A percentile compares a stretch with the other conserved stretches of the same genome.
phyloP scores from a whole-genome alignment of 37 sponge, comb jelly and placozoan species.

The Axinella damicornis region DNA sequence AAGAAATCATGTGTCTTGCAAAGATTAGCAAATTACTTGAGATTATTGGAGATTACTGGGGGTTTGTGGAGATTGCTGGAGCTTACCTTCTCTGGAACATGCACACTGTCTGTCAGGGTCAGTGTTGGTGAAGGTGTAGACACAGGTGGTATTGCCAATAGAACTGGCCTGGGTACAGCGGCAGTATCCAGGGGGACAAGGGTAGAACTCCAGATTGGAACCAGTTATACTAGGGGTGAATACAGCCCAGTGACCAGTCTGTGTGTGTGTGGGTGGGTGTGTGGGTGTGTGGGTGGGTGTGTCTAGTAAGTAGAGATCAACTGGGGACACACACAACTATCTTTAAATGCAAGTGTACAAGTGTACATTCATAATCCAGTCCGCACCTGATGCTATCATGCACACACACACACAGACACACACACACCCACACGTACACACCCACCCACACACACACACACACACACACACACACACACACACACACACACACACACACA shows the following conservation, averaged over 20 bases:
- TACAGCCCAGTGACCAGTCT: slow-evolving; percentile 28
- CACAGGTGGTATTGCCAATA: slow-evolving; percentile 36
- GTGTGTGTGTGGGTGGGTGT: neutral
- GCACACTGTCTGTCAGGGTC: slow-evolving; percentile 44
- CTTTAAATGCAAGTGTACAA: no score
- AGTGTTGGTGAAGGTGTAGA: slow-evolving; percentile 33
- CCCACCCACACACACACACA: no score
- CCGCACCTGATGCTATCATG: no score
- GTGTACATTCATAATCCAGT: no score
- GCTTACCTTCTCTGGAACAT: slow-evolving; percentile 48
- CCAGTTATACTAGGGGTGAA: neutral
- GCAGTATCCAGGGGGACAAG: slow-evolving; percentile 63
- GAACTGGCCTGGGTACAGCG: slow-evolving; percentile 21
- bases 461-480: no score
- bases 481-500: no score
- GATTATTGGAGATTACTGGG: neutral
- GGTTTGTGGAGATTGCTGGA: no score
- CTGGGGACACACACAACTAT: no score
- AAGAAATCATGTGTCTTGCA: no score
- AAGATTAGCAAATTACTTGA: neutral
- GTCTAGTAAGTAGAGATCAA: neutral
- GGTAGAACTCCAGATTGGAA: slow-evolving; percentile 29
- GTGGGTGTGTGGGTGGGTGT: neutral
- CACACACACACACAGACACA: no score
- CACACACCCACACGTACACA: no score